Evolutionary conservation across 2,888 invertebrate genomes (phyloP).

Genomic region (Helleia helle): DNA sequence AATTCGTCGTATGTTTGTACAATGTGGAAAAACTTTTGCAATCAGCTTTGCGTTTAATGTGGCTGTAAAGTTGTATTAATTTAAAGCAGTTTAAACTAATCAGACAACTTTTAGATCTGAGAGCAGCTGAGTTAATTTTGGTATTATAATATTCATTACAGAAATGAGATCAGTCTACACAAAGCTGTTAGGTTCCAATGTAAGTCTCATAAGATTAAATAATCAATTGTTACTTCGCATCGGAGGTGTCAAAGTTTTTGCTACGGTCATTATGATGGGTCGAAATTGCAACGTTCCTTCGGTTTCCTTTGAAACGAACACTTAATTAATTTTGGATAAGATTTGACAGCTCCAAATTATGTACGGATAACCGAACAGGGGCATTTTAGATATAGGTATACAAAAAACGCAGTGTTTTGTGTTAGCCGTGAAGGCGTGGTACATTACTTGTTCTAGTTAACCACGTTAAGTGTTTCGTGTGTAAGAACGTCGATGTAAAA

Average conservation of each 20-base stretch:
- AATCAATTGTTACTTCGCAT: slow-evolving; percentile 46
- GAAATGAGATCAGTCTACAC: too few species aligned
- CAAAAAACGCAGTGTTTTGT: too few species aligned
- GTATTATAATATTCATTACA: too few species aligned
- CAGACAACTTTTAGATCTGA: too few species aligned
- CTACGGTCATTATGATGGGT: slow-evolving; percentile 57
- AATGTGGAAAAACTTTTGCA: too few species aligned
- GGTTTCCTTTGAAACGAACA: slow-evolving; percentile 39
- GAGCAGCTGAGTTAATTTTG: too few species aligned
- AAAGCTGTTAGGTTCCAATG: too few species aligned
- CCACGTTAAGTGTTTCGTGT: slow-evolving; percentile 23
- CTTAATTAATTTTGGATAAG: slow-evolving; percentile 57
- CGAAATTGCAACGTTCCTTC: slow-evolving; percentile 48
- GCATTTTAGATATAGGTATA: neutral
- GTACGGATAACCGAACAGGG: slow-evolving; percentile 28
- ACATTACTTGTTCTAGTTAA: slow-evolving; percentile 30
- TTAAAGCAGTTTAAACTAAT: too few species aligned
- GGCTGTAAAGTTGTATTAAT: too few species aligned
- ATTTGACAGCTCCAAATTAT: slow-evolving; percentile 59
- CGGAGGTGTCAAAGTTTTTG: slow-evolving; percentile 53
- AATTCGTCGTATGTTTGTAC: too few species aligned
- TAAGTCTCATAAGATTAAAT: slow-evolving; percentile 40
- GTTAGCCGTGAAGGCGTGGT: too few species aligned
- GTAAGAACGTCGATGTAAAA: slow-evolving; percentile 45
- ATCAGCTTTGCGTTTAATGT: too few species aligned